Conservation (phyloP, 1,140 invertebrate genomes). For the Antheraea pernyi region DNA sequence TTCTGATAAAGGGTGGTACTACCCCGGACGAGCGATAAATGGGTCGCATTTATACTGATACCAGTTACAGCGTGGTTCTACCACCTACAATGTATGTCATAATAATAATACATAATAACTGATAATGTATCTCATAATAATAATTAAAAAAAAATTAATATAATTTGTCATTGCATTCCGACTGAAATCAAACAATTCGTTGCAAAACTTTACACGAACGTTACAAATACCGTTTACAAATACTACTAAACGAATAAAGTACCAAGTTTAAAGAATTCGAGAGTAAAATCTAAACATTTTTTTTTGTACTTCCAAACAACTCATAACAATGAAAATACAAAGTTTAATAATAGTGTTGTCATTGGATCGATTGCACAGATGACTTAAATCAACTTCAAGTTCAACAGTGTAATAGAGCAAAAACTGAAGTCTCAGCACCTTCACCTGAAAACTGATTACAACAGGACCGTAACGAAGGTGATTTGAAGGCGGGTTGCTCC, state of each 20-base stretch:
- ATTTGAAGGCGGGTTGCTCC: neutral
- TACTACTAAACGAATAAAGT: neutral
- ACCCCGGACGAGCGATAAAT: too few species aligned
- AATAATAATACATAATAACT: too few species aligned
- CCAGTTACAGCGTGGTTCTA: too few species aligned
- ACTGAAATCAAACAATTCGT: neutral
- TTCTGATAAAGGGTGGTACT: too few species aligned
- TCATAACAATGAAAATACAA: conserved; percentile 8
- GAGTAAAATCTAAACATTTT: neutral
- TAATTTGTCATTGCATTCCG: too few species aligned
- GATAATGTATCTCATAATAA: too few species aligned
- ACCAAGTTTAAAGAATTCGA: neutral
- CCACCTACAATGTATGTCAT: too few species aligned
- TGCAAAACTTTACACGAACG: neutral
- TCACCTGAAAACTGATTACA: conserved; percentile 12
- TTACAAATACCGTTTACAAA: too few species aligned
- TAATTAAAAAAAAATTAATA: too few species aligned
- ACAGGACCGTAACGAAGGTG: neutral
- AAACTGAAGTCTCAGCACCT: conserved; percentile 9
- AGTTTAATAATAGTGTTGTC: conserved; percentile 10
- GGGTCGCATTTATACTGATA: too few species aligned
- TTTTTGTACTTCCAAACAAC: neutral
- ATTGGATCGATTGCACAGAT: conserved; percentile 13
- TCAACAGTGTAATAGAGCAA: conserved; percentile 10
- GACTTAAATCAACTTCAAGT: conserved; percentile 28